Conservation (phyloP, 2,113 vertebrate genomes). For the Varanus komodoensis region DNA sequence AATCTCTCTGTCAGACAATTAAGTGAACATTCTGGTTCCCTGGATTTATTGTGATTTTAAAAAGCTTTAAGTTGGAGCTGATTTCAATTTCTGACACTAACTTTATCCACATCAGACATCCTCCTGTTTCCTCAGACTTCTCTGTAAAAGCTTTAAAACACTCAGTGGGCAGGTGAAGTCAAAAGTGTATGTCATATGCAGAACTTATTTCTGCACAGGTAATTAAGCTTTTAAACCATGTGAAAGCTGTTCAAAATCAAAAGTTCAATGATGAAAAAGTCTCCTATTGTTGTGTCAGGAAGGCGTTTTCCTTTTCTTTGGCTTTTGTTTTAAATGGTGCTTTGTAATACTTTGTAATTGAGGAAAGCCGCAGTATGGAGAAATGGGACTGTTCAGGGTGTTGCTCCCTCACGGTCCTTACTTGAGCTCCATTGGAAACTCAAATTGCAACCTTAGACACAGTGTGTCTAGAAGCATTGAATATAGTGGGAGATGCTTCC, state of each 20-base stretch:
- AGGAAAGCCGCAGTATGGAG: not conserved
- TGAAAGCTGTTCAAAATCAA: not conserved
- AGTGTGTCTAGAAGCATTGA: not conserved
- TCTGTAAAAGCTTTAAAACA: not conserved
- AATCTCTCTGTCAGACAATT: not conserved
- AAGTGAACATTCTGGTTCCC: not conserved
- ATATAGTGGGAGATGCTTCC: not conserved
- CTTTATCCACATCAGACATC: not conserved
- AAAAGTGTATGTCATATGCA: not conserved
- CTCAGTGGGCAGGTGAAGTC: not conserved
- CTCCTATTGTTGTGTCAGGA: not conserved
- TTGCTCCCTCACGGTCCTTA: not conserved
- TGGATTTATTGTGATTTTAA: not conserved
- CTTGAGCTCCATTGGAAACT: not conserved
- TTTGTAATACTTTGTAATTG: not conserved
- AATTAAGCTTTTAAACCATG: not conserved
- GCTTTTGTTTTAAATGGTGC: not conserved
- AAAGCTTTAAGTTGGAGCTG: not conserved
- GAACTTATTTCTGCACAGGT: not conserved
- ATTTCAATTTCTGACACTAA: not conserved
- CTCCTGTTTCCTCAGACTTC: not conserved
- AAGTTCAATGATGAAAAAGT: not conserved
- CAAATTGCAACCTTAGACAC: not conserved
- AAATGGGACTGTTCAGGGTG: conserved; percentile 1
- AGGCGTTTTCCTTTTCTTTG: not conserved